A percentile compares a stretch with the other conserved stretches of the same genome.
Evolutionary conservation across 2,113 vertebrate species (phyloP).

Genomic region (Ceuthmochares aereus): DNA sequence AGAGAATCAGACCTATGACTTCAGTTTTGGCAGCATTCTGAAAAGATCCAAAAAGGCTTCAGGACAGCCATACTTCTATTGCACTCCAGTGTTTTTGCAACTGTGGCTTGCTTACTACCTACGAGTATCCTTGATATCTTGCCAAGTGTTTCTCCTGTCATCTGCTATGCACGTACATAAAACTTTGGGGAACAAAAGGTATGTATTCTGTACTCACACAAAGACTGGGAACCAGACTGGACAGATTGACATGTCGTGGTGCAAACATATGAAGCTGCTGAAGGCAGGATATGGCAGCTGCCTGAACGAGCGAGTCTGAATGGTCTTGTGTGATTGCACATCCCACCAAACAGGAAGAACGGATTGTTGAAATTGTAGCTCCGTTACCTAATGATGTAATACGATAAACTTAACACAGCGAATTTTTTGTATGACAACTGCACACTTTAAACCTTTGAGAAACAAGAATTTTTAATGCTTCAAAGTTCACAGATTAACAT

Average conservation of each 20-base stretch:
- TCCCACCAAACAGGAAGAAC: constrained; percentile 96
- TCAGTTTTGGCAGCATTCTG: neutral
- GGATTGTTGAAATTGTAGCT: constrained; percentile 94
- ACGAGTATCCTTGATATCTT: neutral
- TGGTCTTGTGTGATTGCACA: constrained; percentile 99
- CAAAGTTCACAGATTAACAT: neutral
- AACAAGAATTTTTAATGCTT: neutral
- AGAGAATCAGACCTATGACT: neutral
- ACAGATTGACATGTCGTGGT: constrained; percentile 95
- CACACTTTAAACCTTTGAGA: neutral
- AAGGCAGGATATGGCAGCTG: constrained; percentile 97
- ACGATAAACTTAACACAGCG: neutral
- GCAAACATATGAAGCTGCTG: constrained; percentile 99
- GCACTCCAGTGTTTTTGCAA: neutral
- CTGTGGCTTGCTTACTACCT: neutral
- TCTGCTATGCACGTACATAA: neutral
- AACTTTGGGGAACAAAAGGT: neutral
- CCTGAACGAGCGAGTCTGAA: constrained; percentile 95
- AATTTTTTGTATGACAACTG: neutral
- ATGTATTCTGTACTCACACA: constrained; percentile 81
- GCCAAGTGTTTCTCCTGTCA: neutral
- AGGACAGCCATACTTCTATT: neutral
- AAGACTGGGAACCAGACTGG: constrained; percentile 96
- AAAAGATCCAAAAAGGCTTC: neutral
- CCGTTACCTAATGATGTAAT: constrained; percentile 84